These are phyloP conservation scores for Lepidonotus clava DNA, from an alignment of 2,888 invertebrate genomes.

Conservation along the genomic window DNA sequence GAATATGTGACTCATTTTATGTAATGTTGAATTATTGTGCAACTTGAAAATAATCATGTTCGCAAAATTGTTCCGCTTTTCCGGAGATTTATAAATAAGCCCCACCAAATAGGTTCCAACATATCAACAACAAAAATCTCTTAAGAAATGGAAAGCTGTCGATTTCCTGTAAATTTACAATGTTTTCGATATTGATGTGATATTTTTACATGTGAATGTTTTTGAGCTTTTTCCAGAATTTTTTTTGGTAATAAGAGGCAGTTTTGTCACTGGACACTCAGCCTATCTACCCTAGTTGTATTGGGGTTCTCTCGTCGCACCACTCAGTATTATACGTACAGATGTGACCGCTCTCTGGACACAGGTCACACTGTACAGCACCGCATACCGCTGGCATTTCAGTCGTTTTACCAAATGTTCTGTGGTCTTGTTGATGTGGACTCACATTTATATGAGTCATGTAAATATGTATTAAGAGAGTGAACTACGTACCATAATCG, in stretches of 20 bases:
- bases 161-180: not conserved
- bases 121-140: no score
- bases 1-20: no score
- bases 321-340: constrained; percentile 27
- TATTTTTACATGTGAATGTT: not conserved
- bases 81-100: no score
- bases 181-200: not conserved
- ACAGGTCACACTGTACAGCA: not conserved
- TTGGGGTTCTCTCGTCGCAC: not conserved
- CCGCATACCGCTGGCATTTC: constrained; percentile 22
- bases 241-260: not conserved
- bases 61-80: no score
- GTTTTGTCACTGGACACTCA: not conserved
- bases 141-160: not conserved
- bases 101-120: no score
- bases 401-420: not conserved
- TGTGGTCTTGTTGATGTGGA: constrained; percentile 1
- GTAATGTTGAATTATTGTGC: no score
- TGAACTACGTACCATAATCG: not conserved
- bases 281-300: not conserved
- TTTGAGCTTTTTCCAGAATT: not conserved
- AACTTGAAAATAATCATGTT: no score
- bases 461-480: not conserved
- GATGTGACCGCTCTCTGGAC: not conserved
- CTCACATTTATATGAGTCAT: not conserved